phyloP scores from a whole-genome alignment of 2,797 vertebrate genomes.

The Rachycentron canadum region DNA sequence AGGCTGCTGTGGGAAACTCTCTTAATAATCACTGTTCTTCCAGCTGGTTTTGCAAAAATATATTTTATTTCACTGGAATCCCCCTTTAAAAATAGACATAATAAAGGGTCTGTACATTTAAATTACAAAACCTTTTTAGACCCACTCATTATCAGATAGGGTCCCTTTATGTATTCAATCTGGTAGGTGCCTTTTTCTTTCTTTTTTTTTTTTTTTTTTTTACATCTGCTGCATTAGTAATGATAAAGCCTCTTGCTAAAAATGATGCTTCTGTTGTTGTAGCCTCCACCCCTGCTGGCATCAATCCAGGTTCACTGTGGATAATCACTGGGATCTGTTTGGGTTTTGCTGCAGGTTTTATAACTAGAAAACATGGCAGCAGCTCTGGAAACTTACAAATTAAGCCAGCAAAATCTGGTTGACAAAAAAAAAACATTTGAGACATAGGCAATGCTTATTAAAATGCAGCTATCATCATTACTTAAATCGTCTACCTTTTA shows the following conservation, averaged over 20 bases:
- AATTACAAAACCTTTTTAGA: no score
- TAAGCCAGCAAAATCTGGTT: no score
- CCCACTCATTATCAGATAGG: not conserved
- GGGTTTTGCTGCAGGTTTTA: not conserved
- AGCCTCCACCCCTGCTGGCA: not conserved
- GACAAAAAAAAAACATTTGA: no score
- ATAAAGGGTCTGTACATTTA: not conserved
- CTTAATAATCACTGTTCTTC: slow-evolving; percentile 22
- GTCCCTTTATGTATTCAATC: not conserved
- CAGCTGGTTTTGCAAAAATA: slow-evolving; percentile 23
- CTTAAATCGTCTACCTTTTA: not conserved
- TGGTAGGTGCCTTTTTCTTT: not conserved
- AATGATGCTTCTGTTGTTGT: not conserved
- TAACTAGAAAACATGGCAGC: not conserved
- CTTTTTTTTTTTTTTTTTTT: no score
- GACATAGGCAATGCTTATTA: no score
- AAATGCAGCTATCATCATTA: not conserved
- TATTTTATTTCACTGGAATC: slow-evolving; percentile 17
- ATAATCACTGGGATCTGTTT: not conserved
- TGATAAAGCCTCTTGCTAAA: not conserved
- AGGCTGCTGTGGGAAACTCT: slow-evolving; percentile 53
- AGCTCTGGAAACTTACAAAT: not conserved
- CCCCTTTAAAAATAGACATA: not conserved
- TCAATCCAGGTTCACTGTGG: not conserved
- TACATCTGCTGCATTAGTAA: no score